Percentiles rank a stretch among this genome's conserved stretches.
These are phyloP conservation scores for Eurytemora carolleeae DNA, from an alignment of 1,140 invertebrate genomes.

Conservation along the genomic window DNA sequence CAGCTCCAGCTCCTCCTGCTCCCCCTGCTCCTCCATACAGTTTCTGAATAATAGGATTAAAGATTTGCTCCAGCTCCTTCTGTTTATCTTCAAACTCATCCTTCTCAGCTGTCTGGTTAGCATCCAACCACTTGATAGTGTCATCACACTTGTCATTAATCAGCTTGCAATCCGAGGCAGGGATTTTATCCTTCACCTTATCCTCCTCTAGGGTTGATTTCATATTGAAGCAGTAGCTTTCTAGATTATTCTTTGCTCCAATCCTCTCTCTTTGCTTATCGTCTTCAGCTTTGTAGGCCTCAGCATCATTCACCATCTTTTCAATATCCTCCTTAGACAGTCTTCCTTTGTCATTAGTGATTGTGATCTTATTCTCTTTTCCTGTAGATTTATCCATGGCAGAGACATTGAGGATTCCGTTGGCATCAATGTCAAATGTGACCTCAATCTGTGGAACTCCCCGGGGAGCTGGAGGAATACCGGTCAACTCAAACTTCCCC, in stretches of 20 bases:
- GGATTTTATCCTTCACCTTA: conserved; percentile 34
- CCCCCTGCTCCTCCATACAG: conserved; percentile 21
- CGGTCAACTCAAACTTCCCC: conserved; percentile 34
- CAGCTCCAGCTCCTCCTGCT: conserved; percentile 20
- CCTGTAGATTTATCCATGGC: conserved; percentile 48
- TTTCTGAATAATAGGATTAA: conserved; percentile 23
- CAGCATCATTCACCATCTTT: conserved; percentile 32
- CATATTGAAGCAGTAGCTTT: conserved; percentile 94
- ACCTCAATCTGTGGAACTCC: no score
- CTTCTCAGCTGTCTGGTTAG: conserved; percentile 31
- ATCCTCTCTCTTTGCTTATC: conserved; percentile 36
- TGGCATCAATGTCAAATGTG: no score
- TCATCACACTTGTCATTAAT: conserved; percentile 31
- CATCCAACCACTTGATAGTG: conserved; percentile 31
- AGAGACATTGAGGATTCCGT: conserved; percentile 28
- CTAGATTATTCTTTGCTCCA: conserved; percentile 54
- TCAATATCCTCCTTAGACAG: conserved; percentile 31
- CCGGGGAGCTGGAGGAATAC: conserved; percentile 33
- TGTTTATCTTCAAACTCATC: conserved; percentile 27
- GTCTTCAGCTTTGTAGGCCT: conserved; percentile 23
- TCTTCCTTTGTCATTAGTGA: conserved; percentile 31
- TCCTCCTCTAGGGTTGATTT: conserved; percentile 48
- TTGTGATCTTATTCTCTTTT: conserved; percentile 31
- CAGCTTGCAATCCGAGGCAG: conserved; percentile 33
- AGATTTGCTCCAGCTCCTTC: conserved; percentile 27